These are phyloP conservation scores for Trematocara nigrifrons DNA, from an alignment of 2,113 vertebrate species.

Conservation along the genomic window DNA sequence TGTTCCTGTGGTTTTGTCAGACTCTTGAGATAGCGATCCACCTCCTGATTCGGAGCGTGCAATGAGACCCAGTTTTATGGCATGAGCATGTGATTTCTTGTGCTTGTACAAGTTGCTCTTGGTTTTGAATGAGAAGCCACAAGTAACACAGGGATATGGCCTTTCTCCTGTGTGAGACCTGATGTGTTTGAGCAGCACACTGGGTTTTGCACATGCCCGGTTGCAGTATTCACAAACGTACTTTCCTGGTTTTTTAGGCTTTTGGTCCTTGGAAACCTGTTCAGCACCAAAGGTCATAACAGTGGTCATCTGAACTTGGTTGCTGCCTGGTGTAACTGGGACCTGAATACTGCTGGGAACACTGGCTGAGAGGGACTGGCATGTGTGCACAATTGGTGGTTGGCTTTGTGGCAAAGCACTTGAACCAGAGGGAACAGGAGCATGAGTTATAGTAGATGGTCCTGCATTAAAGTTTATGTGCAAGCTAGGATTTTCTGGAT, in stretches of 20 bases:
- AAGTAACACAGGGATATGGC: constrained; percentile 94
- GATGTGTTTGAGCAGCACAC: constrained; percentile 96
- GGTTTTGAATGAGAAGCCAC: constrained; percentile 99
- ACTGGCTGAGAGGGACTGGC: constrained; percentile 79
- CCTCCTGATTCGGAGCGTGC: constrained; percentile 82
- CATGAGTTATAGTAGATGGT: constrained; percentile 73
- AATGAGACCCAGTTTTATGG: constrained; percentile 92
- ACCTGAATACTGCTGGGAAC: constrained; percentile 81
- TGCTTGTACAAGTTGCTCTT: constrained; percentile 99
- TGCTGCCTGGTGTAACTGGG: constrained; percentile 81
- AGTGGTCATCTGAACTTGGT: constrained; percentile 80
- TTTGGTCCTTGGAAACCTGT: constrained; percentile 91
- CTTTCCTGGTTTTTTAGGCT: constrained; percentile 95
- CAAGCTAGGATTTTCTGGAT: constrained; percentile 75
- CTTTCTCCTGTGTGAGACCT: constrained; percentile 97
- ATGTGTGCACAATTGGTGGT: constrained; percentile 79
- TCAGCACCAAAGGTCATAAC: constrained; percentile 82
- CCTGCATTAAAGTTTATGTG: constrained; percentile 80
- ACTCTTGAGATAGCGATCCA: constrained; percentile 84
- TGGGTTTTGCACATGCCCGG: constrained; percentile 94
- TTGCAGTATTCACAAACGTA: constrained; percentile 95
- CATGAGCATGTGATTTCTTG: constrained; percentile 98
- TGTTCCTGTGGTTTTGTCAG: constrained; percentile 84
- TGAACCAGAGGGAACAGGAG: constrained; percentile 77
- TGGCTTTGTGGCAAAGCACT: constrained; percentile 84